Base-by-base conservation (phyloP, 2,113 vertebrate species). In the Thymallus thymallus region DNA sequence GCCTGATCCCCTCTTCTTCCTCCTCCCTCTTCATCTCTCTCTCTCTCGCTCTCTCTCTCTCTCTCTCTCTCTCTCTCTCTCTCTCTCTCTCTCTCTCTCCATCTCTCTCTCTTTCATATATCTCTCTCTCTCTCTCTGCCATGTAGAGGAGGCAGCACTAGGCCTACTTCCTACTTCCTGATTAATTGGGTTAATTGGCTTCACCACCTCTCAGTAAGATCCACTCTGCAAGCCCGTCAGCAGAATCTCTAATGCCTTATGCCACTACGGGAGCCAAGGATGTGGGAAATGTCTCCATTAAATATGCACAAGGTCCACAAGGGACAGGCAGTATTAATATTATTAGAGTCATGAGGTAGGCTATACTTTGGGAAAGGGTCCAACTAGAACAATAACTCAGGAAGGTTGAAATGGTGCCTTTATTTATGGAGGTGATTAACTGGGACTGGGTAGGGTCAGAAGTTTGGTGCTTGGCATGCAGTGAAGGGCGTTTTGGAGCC, bases 391-490 rank as follows among this genome's bases (percentile, higher is more conserved):
- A 51, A 61, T 13, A 69, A 41, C 5, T 45, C 63, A 20, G 66
- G 16, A 75, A 67, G 73, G 76, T 71, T 71, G 63, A 78, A 76
- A 32, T 20, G 12, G 22, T 14, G 35, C 51, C n/a, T 78, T 73
- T 22, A 64, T 75, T 63, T 18, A 29, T 30, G 14, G 29, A 62
- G 10, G 6, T 67, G 26, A 67, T 24, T 51, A 62, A 5, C 61
- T 58, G 7, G 55, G 35, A 70, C 30, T 63, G 23, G 58, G 46
- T n/a, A 29, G 2, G 20, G 22, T n/a, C 41, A 66, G 30, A 73
- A 6, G 16, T 14, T 55, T 16, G 7, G 51, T 16, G 24, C 24
- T 29, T 68, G 58, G 48, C 46, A 48, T 13, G 46, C 46, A 51
- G 48, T 18, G 48, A 51, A 14, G 12, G 48, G 32, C 4, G 56